These are phyloP conservation scores for Anguilla obscura DNA, from an alignment of 2,797 vertebrate genomes.

Conservation along the genomic window DNA sequence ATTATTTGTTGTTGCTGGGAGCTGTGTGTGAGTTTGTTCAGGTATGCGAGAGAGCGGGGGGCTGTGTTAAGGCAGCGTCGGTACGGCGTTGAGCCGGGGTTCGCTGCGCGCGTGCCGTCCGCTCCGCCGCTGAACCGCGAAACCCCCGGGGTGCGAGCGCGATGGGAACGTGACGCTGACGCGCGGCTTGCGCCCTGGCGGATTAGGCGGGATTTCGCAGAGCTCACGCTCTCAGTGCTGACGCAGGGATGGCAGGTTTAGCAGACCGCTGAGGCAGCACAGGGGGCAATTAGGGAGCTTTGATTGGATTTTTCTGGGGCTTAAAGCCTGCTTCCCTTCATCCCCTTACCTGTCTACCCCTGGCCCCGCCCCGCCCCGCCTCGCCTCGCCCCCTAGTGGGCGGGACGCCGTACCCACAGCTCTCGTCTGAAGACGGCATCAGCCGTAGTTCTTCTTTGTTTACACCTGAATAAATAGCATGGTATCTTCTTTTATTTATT, in stretches of 20 bases:
- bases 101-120: background rate
- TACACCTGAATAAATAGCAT: background rate
- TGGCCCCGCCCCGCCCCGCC: background rate
- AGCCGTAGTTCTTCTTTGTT: background rate
- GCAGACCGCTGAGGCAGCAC: slow-evolving; percentile 63
- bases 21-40: background rate
- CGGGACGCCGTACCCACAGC: background rate
- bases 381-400: background rate
- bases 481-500: background rate
- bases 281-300: slow-evolving; percentile 70
- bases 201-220: slow-evolving; percentile 13
- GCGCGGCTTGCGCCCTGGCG: background rate
- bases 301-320: slow-evolving; percentile 59
- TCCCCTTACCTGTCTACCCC: slow-evolving; percentile 41
- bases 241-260: slow-evolving; percentile 58
- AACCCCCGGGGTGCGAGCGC: background rate
- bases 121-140: background rate
- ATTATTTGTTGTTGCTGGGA: background rate
- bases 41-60: background rate
- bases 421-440: background rate
- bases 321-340: slow-evolving; percentile 7
- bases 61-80: background rate
- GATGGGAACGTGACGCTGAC: background rate
- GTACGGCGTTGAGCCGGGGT: background rate
- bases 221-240: slow-evolving; percentile 46